Base-by-base conservation (phyloP, 2,797 vertebrate genomes). In the Coilia nasus region DNA sequence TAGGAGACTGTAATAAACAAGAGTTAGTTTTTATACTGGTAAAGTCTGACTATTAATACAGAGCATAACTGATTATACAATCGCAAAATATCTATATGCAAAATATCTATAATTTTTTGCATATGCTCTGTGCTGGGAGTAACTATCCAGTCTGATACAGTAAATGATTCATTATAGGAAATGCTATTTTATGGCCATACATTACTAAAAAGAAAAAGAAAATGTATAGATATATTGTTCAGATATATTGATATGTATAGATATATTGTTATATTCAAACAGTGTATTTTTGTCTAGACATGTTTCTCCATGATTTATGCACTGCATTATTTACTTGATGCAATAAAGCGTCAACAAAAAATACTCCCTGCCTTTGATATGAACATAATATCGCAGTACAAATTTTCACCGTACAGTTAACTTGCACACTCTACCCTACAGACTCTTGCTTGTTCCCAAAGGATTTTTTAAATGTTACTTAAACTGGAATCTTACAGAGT, bases 401-500 rank as follows among this genome's bases (percentile, higher is more conserved):
- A 62, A 62, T 31, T 31, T 75, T 75, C 6, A 17, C 15, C 67
- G 35, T 75, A 23, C 31, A 35, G 15, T 75, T 75, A 35, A 75
- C 67, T 75, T 35, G 67, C 67, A 75, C 15, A 35, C 28, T 6
- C 15, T 75, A 6, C 28, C 17, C 2, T 75, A 75, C 28, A 75
- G 60, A 23, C n/a, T 23, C n/a, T 62, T 62, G 21, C 21, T 19
- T 31, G 67, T 75, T 75, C 67, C 67, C 67, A 75, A 75, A 75
- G 17, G 28, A 71, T 35, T 75, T 75, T 75, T 71, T 31, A 14
- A 28, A 25, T 28, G 62, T 67, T 25, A 12, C 23, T 67, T 28
- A 75, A 59, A 59, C 57, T 59, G 57, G 57, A 59, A 28, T 54
- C 9, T 54, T 54, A 54, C 50, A 87, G 84, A 88, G 85, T 59